Conservation (phyloP, 2,113 vertebrate genomes). For the Taxidea taxus region DNA sequence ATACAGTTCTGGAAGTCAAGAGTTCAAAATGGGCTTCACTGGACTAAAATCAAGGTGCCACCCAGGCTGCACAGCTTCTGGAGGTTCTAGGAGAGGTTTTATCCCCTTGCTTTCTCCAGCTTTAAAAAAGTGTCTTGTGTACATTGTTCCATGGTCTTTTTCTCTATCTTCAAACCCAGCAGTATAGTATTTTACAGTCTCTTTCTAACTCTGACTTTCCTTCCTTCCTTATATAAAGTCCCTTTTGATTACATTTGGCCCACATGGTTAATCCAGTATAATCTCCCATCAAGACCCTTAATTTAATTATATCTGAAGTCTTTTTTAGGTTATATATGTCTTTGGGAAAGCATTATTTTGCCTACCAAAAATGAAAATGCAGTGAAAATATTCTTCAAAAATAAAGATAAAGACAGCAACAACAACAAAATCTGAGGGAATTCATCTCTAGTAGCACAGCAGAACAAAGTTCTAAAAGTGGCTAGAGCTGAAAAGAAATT, state of each 20-base stretch:
- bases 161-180: not conserved
- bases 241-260: not conserved
- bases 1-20: not conserved
- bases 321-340: not conserved
- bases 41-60: not conserved
- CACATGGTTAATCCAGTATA: not conserved
- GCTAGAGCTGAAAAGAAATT: not conserved
- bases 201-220: not conserved
- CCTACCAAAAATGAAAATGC: not conserved
- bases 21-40: not conserved
- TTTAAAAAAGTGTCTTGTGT: not conserved
- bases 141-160: not conserved
- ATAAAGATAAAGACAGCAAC: not conserved
- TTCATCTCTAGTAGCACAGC: not conserved
- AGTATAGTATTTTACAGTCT: not conserved
- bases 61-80: not conserved
- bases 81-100: not conserved
- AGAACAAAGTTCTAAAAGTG: not conserved
- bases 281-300: not conserved
- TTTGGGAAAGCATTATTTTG: not conserved
- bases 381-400: not conserved
- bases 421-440: not conserved
- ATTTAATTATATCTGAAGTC: not conserved
- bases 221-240: not conserved
- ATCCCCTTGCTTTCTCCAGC: not conserved